Percentiles rank a stretch among this genome's conserved stretches.
Evolutionary conservation across 2,113 vertebrate species (phyloP).

Genomic region (Bubalus kerabau): DNA sequence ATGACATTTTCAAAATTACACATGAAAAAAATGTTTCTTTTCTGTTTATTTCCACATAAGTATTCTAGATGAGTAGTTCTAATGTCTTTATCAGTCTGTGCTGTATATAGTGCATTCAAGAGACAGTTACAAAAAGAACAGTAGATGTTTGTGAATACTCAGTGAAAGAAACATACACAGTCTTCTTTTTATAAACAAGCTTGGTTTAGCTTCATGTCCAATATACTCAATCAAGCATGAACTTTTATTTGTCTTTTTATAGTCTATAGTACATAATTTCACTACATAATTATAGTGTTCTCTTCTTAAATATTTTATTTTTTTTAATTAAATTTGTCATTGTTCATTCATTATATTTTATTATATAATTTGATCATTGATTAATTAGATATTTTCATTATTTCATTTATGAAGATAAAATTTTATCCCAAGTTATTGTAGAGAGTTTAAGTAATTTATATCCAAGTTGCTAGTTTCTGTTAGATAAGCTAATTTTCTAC

Average conservation of each 20-base stretch:
- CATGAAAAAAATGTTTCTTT: not conserved
- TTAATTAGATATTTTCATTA: not conserved
- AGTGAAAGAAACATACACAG: not conserved
- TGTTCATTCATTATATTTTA: not conserved
- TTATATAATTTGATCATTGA: not conserved
- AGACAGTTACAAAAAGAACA: not conserved
- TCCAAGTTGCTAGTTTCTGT: not conserved
- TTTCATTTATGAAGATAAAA: not conserved
- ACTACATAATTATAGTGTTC: not conserved
- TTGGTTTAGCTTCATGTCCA: not conserved
- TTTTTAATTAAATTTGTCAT: not conserved
- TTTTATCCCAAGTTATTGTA: not conserved
- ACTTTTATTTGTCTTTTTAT: not conserved
- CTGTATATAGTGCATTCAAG: not conserved
- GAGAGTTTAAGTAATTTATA: not conserved
- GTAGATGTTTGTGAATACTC: not conserved
- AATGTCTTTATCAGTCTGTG: not conserved
- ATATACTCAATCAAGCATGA: not conserved
- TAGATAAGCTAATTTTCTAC: not conserved
- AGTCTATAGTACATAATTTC: not conserved
- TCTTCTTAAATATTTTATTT: slow-evolving; percentile 28
- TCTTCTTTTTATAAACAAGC: not conserved
- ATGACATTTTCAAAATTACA: slow-evolving; percentile 33
- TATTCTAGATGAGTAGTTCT: not conserved
- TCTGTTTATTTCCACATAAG: slow-evolving; percentile 42